A percentile compares a stretch with the other conserved stretches of the same genome.
These are phyloP conservation scores for Parauchenoglanis punctatus DNA, from an alignment of 2,797 vertebrate genomes.

Conservation along the genomic window DNA sequence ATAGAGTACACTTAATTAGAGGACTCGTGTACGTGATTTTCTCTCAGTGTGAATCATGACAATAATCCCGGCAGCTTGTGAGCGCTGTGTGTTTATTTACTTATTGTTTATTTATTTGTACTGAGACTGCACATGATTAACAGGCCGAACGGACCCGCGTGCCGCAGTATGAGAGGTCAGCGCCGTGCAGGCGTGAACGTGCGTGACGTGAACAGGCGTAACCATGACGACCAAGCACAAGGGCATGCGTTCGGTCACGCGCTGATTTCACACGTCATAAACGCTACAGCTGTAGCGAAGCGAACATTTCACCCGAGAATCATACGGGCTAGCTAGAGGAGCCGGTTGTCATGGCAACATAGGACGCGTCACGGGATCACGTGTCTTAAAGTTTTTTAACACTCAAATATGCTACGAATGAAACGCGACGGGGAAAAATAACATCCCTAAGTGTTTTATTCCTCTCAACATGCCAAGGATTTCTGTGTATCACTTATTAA, in stretches of 20 bases:
- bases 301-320: not conserved
- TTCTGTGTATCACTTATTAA: not conserved
- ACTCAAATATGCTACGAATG: not conserved
- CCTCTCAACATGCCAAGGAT: not conserved
- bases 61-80: not conserved
- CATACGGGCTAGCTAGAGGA: not conserved
- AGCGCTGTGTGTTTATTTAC: not conserved
- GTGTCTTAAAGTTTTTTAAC: not conserved
- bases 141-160: not conserved
- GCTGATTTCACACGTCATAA: not conserved
- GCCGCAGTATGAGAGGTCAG: not conserved
- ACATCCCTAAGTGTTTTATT: not conserved
- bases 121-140: not conserved
- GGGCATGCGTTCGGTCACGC: not conserved
- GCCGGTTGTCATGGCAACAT: not conserved
- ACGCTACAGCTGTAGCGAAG: not conserved
- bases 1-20: not conserved
- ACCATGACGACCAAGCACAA: not conserved
- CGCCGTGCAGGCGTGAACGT: not conserved
- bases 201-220: not conserved
- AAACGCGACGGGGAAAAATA: not conserved
- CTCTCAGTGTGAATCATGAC: not conserved
- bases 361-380: rapidly evolving
- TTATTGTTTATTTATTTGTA: not conserved
- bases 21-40: not conserved